Percentiles rank a stretch among this genome's conserved stretches.
Evolutionary conservation across 2,113 vertebrate species (phyloP).

Genomic region (Boleophthalmus pectinirostris): DNA sequence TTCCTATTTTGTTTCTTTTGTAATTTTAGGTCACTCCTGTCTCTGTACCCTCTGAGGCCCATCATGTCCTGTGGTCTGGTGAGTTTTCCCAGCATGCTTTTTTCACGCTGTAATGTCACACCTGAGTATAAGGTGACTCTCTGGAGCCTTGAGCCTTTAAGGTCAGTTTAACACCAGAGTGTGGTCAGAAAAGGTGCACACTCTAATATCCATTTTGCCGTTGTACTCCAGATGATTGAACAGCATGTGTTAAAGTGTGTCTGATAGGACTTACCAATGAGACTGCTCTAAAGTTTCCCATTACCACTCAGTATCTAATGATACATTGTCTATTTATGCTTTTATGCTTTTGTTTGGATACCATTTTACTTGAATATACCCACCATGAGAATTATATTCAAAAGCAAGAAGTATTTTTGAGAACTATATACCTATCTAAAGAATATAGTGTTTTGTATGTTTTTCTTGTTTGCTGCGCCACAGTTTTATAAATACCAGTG

Average conservation of each 20-base stretch:
- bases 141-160: slow-evolving; percentile 44
- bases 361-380: neutral
- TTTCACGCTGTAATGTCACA: slow-evolving; percentile 79
- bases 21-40: slow-evolving; percentile 5
- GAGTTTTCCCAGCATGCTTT: slow-evolving; percentile 73
- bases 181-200: slow-evolving; percentile 37
- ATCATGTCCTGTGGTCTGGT: slow-evolving; percentile 38
- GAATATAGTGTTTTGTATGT: no score
- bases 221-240: slow-evolving; percentile 7
- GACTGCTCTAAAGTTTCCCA: neutral
- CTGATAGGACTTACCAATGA: slow-evolving; percentile 9
- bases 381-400: no score
- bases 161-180: slow-evolving; percentile 69
- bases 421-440: no score
- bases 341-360: neutral
- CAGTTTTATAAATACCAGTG: no score
- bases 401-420: no score
- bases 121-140: slow-evolving; percentile 77
- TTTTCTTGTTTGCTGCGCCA: no score
- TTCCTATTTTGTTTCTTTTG: slow-evolving; percentile 29
- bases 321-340: slow-evolving; percentile 8
- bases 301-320: slow-evolving; percentile 26
- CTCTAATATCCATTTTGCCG: slow-evolving; percentile 1
- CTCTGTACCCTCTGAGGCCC: neutral
- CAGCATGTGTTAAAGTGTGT: slow-evolving; percentile 13